Base-by-base conservation (phyloP, 53 echinoderm and acorn worm genomes). In the Astropecten irregularis region DNA sequence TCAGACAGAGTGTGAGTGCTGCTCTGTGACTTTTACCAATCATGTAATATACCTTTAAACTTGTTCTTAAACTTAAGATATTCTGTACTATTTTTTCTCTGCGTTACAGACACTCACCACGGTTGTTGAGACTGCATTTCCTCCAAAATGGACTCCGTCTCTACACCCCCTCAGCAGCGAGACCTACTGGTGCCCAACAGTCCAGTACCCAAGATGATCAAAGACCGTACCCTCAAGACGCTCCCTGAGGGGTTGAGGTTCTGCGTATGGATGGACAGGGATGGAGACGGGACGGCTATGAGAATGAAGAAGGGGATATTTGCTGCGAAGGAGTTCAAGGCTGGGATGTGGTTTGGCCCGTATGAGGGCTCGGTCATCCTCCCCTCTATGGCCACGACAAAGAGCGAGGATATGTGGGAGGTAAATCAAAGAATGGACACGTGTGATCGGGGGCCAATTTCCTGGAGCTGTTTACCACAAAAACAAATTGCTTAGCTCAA, bases 271-370 rank as follows among this genome's bases (percentile, higher is more conserved):
- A 62, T 79, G 62, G 79, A 79, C 8, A 48, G 42, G 21, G 62
- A 79, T n/a, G 74, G 11, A 8, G 74, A 14, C 16, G 42, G 42
- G 6, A 29, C 36, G 30, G 11, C 62, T 0, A 25, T 16, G 20
- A 62, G 19, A 5, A 60, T 79, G 79, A 79, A 21, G 79, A 60
- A 62, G 46, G 79, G 79, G 16, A 62, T 79, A 46, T 42, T 79
- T 30, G 61, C 79, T 0, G 18, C 47, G 27, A 38, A 46, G 33
- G 61, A 62, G 61, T 79, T 79, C 22, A 18, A 62, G 34, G 60
- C 79, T 18, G 79, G 79, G 8, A 46, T 62, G 3, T 79, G 79
- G 79, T 79, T 79, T 61, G 79, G 79, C n/a, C 79, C 79, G 6
- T 79, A 46, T 48, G 79, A 79, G 62, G 79, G 79, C 10, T 27